A percentile compares a stretch with the other conserved stretches of the same genome.
Conservation (phyloP, 1,140 invertebrate species). For the Thaumatotibia leucotreta region DNA sequence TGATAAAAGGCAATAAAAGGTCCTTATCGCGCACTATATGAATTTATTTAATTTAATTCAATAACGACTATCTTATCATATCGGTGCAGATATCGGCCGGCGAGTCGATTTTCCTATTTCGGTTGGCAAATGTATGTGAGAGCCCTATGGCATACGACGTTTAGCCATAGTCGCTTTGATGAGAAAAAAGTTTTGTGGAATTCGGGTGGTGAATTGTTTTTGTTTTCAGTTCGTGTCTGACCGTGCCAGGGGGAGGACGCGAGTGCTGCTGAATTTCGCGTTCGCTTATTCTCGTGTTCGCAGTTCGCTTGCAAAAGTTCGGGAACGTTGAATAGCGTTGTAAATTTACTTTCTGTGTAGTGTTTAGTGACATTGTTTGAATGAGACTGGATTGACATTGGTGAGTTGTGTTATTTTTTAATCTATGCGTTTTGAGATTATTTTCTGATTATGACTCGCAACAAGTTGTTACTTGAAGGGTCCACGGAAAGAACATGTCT, state of each 20-base stretch:
- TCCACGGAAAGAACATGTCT: no score
- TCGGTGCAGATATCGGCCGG: neutral
- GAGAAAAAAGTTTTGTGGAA: neutral
- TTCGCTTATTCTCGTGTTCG: neutral
- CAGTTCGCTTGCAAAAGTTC: neutral
- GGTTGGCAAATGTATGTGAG: neutral
- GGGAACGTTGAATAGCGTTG: neutral
- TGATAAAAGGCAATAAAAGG: slow-evolving; percentile 9
- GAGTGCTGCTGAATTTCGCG: neutral
- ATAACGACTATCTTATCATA: slow-evolving; percentile 8
- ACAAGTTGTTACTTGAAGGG: no score
- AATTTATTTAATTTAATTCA: slow-evolving; percentile 4
- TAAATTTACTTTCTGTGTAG: neutral
- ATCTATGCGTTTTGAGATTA: neutral
- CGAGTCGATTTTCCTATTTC: slow-evolving; percentile 1
- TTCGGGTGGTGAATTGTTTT: slow-evolving; percentile 5
- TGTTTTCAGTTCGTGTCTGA: neutral
- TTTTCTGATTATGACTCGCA: no score
- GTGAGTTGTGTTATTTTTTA: neutral
- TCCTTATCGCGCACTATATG: neutral
- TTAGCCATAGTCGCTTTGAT: neutral
- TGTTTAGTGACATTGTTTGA: slow-evolving; percentile 5
- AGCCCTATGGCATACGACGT: neutral
- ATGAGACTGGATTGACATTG: neutral
- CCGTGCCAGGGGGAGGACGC: neutral